Evolutionary conservation across 2,888 invertebrate species (phyloP), one percentile per base, ranked within the genome.

Genomic region (Heterodera filipjevi): DNA sequence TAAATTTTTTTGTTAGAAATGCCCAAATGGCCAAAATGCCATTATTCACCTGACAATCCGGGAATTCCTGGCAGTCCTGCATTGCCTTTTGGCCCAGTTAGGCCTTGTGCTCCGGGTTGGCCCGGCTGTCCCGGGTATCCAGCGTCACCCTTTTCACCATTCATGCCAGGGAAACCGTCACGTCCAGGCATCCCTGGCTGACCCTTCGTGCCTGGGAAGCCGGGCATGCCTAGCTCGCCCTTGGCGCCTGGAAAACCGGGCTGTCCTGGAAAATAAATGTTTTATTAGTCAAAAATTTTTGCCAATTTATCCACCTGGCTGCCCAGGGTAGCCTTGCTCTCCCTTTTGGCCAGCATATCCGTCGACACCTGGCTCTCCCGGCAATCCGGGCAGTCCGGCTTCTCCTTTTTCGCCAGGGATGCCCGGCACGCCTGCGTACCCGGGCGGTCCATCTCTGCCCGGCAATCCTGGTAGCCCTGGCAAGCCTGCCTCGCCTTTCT

Each of bases 381-480:
- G 81, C 75, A 81, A 71, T 59, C 90, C 90, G n/a, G 92, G 92
- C 5, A 90, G 87, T 32, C 94, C 94, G 33, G 91, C 89, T n/a
- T 66, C 81, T 77, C 86, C 75, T 33, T 53, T 27, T 14, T 77
- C 82, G 44, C 87, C 87, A 59, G 86, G 84, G 32, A 85, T 82
- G 70, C 87, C 87, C 49, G 86, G 86, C 44, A 83, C 72, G 68
- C 86, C 86, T 22, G 81, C 81, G 35, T 77, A 30, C 14, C 83
- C 84, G 19, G 46, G 66, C 22, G 30, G 83, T 53, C 86, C 86
- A 77, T 79, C 74, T 16, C 49, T 39, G 16, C 89, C 89, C n/a
- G 83, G 82, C 19, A 80, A 10, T 78, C 89, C 89, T 59, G 82
- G 81, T 10, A 82, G 44, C 33, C 85, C 85, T 44, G 82, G 73